These are phyloP conservation scores for Oxygymnocypris stewartii DNA, from an alignment of 2,113 vertebrate genomes.

Conservation along the genomic window DNA sequence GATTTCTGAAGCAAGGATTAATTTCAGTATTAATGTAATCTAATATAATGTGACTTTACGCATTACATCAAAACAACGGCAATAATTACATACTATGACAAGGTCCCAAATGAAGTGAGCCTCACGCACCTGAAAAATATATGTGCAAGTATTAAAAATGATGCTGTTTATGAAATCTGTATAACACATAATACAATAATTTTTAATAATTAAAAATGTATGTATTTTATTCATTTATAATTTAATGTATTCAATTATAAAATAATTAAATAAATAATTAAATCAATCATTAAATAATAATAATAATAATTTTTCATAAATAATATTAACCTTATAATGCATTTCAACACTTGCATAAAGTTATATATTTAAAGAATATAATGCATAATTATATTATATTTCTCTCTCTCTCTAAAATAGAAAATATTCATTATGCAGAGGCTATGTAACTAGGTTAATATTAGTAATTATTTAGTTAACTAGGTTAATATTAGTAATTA, in stretches of 20 bases:
- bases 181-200: too few relatives aligned
- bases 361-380: background rate
- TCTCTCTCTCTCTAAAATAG: too few relatives aligned
- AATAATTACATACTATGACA: conserved; percentile 23
- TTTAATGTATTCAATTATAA: too few relatives aligned
- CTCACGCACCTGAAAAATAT: background rate
- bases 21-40: conserved; percentile 63
- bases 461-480: too few relatives aligned
- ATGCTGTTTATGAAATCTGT: background rate
- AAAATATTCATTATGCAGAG: too few relatives aligned
- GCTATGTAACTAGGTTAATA: too few relatives aligned
- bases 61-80: conserved; percentile 39
- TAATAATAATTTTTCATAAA: background rate
- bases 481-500: too few relatives aligned
- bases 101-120: conserved; percentile 23
- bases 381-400: background rate
- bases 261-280: background rate
- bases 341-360: background rate
- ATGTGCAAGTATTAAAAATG: background rate
- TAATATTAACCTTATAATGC: background rate
- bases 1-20: conserved; percentile 54
- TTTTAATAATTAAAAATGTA: too few relatives aligned
- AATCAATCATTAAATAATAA: background rate
- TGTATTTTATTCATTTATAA: too few relatives aligned
- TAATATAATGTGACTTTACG: conserved; percentile 53